Evolutionary conservation across 2,797 vertebrate species (phyloP).

Genomic region (Halcyon leucocephala): DNA sequence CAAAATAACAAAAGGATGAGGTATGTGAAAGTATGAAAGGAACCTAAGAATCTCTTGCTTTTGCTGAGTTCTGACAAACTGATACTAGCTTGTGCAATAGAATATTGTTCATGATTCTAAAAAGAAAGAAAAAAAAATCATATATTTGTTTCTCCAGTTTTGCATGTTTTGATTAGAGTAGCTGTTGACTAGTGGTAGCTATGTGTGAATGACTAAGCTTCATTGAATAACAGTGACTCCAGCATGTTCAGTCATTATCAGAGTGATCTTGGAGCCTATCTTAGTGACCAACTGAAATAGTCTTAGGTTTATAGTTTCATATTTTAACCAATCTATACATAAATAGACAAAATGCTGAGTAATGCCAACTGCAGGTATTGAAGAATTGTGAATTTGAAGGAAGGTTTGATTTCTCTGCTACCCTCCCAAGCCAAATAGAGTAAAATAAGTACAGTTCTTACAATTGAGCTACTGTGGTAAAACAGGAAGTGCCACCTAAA

Average conservation of each 20-base stretch:
- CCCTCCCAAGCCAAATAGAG: neutral
- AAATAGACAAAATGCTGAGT: neutral
- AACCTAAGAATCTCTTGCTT: neutral
- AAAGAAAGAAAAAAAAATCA: neutral
- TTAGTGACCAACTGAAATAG: neutral
- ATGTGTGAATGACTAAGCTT: neutral
- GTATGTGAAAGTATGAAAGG: neutral
- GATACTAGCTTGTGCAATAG: neutral
- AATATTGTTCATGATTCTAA: neutral
- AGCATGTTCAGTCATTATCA: neutral
- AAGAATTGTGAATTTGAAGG: neutral
- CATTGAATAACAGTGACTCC: neutral
- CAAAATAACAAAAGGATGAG: neutral
- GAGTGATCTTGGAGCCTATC: neutral
- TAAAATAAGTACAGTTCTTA: neutral
- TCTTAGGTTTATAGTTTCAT: neutral
- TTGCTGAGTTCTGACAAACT: neutral
- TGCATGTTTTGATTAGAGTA: neutral
- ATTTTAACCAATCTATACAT: neutral
- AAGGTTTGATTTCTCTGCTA: neutral
- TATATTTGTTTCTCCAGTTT: neutral
- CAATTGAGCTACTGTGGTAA: neutral
- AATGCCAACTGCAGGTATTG: neutral
- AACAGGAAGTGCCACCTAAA: neutral
- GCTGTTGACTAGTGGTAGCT: neutral